These are phyloP conservation scores for Cotesia congregata DNA, from an alignment of 2,888 invertebrate species.

Conservation along the genomic window DNA sequence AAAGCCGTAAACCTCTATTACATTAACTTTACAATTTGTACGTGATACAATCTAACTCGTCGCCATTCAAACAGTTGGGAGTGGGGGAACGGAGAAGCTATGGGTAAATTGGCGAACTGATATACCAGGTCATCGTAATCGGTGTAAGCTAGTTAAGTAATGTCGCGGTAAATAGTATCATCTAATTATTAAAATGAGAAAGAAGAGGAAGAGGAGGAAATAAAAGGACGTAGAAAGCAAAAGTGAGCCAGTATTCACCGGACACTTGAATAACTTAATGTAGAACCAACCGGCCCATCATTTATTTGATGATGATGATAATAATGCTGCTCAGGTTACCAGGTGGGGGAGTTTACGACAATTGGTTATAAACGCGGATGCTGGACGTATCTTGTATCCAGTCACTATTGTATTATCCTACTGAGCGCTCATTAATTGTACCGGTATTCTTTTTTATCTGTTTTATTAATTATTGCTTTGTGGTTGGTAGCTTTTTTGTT, in stretches of 20 bases:
- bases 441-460: background rate
- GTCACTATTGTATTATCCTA: slow-evolving; percentile 46
- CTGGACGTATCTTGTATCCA: slow-evolving; percentile 46
- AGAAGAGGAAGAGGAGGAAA: slow-evolving; percentile 14
- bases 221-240: slow-evolving; percentile 14
- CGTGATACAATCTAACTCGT: slow-evolving; percentile 50
- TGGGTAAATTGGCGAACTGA: slow-evolving; percentile 49
- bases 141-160: slow-evolving; percentile 43
- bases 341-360: slow-evolving; percentile 35
- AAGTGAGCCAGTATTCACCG: slow-evolving; percentile 47
- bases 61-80: slow-evolving; percentile 44
- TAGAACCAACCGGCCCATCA: slow-evolving; percentile 10
- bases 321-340: slow-evolving; percentile 42
- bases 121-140: slow-evolving; percentile 51
- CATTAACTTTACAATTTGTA: slow-evolving; percentile 40
- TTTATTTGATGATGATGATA: background rate
- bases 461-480: background rate
- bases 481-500: background rate
- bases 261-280: slow-evolving; percentile 35
- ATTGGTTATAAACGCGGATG: slow-evolving; percentile 50
- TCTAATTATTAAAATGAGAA: background rate
- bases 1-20: slow-evolving; percentile 26
- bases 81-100: background rate
- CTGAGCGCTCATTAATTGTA: slow-evolving; percentile 15
- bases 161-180: slow-evolving; percentile 30